Conservation (phyloP, 35 echinoderm and acorn worm genomes). For the Apostichopus californicus region DNA sequence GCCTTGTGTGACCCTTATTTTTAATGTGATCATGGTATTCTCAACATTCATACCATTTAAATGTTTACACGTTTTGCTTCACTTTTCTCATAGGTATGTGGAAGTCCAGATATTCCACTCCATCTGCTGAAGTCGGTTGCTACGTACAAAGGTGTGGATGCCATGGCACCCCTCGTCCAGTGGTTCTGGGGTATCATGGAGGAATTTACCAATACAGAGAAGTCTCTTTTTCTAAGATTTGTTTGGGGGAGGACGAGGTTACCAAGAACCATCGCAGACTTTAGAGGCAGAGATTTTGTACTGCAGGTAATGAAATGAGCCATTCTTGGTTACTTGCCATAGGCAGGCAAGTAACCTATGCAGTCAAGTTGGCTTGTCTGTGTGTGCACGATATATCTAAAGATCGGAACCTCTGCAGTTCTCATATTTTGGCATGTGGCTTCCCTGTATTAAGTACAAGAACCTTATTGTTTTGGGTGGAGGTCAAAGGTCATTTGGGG, state of each 20-base stretch:
- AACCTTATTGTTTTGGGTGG: too few relatives aligned
- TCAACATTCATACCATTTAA: too few relatives aligned
- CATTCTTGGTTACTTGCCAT: too few relatives aligned
- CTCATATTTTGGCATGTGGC: too few relatives aligned
- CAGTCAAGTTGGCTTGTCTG: too few relatives aligned
- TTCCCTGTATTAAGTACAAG: too few relatives aligned
- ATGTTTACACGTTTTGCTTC: not conserved
- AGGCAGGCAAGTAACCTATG: too few relatives aligned
- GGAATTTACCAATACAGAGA: conserved; percentile 89
- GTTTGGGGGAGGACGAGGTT: conserved; percentile 96
- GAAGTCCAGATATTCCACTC: conserved; percentile 95
- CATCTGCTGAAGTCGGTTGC: conserved; percentile 95
- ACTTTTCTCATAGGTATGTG: conserved; percentile 75
- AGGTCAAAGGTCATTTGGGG: too few relatives aligned
- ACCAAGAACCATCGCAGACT: conserved; percentile 96
- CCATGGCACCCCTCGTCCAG: conserved; percentile 72
- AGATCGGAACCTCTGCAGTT: too few relatives aligned
- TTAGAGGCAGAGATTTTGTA: conserved; percentile 96
- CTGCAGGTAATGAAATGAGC: conserved; percentile 70
- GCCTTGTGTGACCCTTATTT: not conserved
- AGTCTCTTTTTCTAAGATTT: conserved; percentile 91
- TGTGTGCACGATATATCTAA: too few relatives aligned
- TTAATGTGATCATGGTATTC: not conserved
- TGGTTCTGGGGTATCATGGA: conserved; percentile 99
- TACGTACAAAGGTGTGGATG: conserved; percentile 95